phyloP scores from a whole-genome alignment of 1,140 invertebrate species.

The Mamestra configurata region DNA sequence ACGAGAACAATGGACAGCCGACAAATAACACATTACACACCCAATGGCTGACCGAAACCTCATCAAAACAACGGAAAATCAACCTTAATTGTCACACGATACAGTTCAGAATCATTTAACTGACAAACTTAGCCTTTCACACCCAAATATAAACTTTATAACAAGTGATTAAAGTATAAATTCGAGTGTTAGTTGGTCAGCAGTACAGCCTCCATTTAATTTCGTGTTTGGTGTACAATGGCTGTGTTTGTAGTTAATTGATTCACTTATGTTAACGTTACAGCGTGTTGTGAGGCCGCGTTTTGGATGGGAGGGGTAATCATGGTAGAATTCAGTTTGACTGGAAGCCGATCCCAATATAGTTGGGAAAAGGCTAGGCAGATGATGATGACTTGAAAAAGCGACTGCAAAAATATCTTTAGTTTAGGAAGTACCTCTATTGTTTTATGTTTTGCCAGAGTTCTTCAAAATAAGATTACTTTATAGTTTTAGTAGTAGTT shows the following conservation, averaged over 20 bases:
- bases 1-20: constrained; percentile 36
- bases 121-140: neutral
- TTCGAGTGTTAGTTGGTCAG: constrained; percentile 4
- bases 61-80: constrained; percentile 38
- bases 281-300: constrained; percentile 8
- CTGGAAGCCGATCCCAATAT: no score
- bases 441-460: no score
- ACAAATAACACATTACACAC: constrained; percentile 47
- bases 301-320: constrained; percentile 12
- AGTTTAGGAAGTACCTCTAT: no score
- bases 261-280: constrained; percentile 39
- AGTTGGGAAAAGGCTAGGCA: no score
- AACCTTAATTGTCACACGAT: neutral
- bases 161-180: constrained; percentile 30
- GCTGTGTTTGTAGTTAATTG: constrained; percentile 49
- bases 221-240: constrained; percentile 28
- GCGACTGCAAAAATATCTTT: no score
- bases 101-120: constrained; percentile 12
- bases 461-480: no score
- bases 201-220: constrained; percentile 33
- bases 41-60: constrained; percentile 36
- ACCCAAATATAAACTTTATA: constrained; percentile 42
- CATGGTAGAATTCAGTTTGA: neutral
- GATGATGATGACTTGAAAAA: no score
- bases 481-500: no score